These are phyloP conservation scores for Catagonus wagneri DNA, from an alignment of 2,113 vertebrate species.

Conservation along the genomic window DNA sequence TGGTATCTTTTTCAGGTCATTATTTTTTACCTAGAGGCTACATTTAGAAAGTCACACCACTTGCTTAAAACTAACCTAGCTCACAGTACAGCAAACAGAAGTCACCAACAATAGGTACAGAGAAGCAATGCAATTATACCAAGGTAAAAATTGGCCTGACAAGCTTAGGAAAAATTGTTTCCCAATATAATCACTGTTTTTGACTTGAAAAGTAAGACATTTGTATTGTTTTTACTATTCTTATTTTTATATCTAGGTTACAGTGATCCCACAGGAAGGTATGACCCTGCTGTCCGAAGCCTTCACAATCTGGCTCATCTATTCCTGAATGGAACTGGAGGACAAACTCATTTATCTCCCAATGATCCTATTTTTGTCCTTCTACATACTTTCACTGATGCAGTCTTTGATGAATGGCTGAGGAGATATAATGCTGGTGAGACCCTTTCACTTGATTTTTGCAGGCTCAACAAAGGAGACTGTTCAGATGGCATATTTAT, in stretches of 20 bases:
- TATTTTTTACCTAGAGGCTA: slow-evolving; percentile 66
- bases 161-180: background rate
- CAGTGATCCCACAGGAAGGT: slow-evolving; percentile 94
- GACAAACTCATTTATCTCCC: slow-evolving; percentile 97
- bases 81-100: background rate
- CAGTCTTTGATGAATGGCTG: slow-evolving; percentile 98
- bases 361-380: slow-evolving; percentile 98
- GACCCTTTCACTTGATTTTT: slow-evolving; percentile 8
- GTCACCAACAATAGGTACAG: background rate
- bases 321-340: slow-evolving; percentile 97
- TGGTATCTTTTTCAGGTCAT: slow-evolving; percentile 25
- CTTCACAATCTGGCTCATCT: slow-evolving; percentile 98
- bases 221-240: slow-evolving; percentile 35
- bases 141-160: slow-evolving; percentile 40
- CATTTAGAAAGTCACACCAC: slow-evolving; percentile 37
- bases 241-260: slow-evolving; percentile 90
- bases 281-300: slow-evolving; percentile 94
- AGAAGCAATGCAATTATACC: background rate
- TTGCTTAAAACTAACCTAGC: slow-evolving; percentile 44
- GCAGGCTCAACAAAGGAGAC: background rate
- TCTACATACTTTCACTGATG: slow-evolving; percentile 97
- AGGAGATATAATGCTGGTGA: slow-evolving; percentile 93
- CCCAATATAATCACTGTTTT: background rate
- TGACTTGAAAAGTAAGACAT: slow-evolving; percentile 41
- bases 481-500: background rate